Percentiles rank a stretch among this genome's conserved stretches.
These are phyloP conservation scores for Phodopus roborovskii DNA, from an alignment of 2,113 vertebrate genomes.

Conservation along the genomic window DNA sequence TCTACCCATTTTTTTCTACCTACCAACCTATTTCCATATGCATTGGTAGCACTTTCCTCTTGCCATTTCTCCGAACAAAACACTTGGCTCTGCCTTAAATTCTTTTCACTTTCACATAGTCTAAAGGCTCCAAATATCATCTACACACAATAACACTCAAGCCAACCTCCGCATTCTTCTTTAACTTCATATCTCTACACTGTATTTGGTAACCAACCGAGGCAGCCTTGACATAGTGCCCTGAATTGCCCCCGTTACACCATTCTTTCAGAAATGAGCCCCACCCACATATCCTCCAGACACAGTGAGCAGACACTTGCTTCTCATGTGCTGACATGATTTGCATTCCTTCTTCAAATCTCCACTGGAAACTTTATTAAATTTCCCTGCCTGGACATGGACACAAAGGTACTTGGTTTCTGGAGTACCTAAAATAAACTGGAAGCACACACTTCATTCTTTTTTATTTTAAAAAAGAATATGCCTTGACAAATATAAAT, in stretches of 20 bases:
- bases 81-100: not conserved
- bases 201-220: not conserved
- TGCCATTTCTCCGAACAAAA: not conserved
- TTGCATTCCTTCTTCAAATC: not conserved
- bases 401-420: not conserved
- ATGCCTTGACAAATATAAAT: not conserved
- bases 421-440: not conserved
- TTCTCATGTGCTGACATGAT: too few relatives aligned
- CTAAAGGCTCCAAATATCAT: not conserved
- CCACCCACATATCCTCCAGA: rapidly evolving
- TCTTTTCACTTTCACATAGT: not conserved
- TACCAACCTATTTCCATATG: not conserved
- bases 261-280: not conserved
- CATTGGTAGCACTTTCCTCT: not conserved
- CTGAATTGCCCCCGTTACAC: not conserved
- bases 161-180: not conserved
- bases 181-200: not conserved
- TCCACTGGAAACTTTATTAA: not conserved
- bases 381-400: not conserved
- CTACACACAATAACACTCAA: too few relatives aligned
- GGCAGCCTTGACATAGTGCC: not conserved
- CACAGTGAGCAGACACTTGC: not conserved
- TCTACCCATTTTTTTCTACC: not conserved
- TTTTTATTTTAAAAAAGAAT: not conserved
- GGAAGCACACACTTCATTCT: not conserved